Conservation (phyloP, 2,888 invertebrate species). For the Tortricodes alternella region DNA sequence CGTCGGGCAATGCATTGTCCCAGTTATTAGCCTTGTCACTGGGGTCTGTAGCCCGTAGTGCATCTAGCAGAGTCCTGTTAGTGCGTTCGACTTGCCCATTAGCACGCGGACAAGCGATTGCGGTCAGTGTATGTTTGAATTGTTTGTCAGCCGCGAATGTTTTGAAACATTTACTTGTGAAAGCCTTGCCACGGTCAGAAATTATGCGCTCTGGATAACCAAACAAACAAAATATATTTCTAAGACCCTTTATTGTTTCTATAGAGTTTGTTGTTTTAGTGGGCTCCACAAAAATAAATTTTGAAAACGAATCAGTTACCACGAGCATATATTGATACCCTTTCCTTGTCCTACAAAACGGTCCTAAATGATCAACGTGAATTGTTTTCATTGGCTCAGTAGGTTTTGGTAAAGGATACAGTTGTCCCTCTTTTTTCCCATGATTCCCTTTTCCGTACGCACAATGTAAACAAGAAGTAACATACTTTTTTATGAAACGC, state of each 20-base stretch:
- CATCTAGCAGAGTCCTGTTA: conserved; percentile 14
- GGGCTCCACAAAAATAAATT: conserved; percentile 33
- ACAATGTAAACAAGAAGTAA: conserved; percentile 40
- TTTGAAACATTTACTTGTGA: too few relatives aligned
- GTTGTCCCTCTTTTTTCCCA: conserved; percentile 15
- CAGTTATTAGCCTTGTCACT: conserved; percentile 1
- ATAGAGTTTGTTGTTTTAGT: conserved; percentile 33
- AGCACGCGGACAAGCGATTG: conserved; percentile 12
- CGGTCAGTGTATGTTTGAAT: conserved; percentile 7
- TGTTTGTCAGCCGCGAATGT: background rate
- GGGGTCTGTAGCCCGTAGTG: conserved; percentile 1
- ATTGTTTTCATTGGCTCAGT: background rate
- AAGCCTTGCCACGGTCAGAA: too few relatives aligned
- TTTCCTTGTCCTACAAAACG: conserved; percentile 1
- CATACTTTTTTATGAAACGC: conserved; percentile 38
- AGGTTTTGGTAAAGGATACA: background rate
- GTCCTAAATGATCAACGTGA: background rate
- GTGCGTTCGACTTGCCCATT: conserved; percentile 19
- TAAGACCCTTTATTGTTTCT: background rate
- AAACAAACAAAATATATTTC: conserved; percentile 30
- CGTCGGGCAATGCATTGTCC: background rate
- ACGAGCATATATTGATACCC: background rate
- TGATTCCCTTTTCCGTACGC: conserved; percentile 43
- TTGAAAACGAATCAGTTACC: background rate
- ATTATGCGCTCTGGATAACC: conserved; percentile 23